A percentile compares a stretch with the other conserved stretches of the same genome.
Evolutionary conservation across 2,888 invertebrate species (phyloP).

Genomic region (Hypsopygia costalis): DNA sequence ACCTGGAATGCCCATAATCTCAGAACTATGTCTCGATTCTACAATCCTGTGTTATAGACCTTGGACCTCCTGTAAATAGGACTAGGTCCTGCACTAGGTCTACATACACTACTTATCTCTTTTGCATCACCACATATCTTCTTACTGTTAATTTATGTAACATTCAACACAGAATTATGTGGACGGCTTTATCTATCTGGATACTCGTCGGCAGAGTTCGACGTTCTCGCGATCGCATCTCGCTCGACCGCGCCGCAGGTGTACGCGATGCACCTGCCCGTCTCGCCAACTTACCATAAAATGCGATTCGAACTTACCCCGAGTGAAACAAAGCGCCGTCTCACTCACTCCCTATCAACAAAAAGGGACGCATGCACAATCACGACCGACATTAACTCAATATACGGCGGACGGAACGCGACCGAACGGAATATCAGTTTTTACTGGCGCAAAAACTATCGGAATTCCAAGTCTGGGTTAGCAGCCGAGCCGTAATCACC

Average conservation of each 20-base stretch:
- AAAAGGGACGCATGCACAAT: conserved; percentile 61
- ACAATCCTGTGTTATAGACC: no score
- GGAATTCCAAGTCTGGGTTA: conserved; percentile 72
- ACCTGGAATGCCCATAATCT: neutral
- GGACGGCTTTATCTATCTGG: conserved; percentile 54
- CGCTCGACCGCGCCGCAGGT: conserved; percentile 73
- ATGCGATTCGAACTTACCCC: conserved; percentile 72
- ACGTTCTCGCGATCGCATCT: conserved; percentile 71
- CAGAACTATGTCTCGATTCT: conserved; percentile 4
- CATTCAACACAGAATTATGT: conserved; percentile 58
- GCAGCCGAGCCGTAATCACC: conserved; percentile 64
- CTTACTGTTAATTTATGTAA: conserved; percentile 46
- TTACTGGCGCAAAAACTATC: conserved; percentile 77
- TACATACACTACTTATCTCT: conserved; percentile 5
- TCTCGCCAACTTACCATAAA: conserved; percentile 76
- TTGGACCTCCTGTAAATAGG: no score
- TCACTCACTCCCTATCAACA: conserved; percentile 42
- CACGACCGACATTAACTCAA: conserved; percentile 77
- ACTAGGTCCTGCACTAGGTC: conserved; percentile 5
- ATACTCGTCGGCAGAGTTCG: conserved; percentile 61
- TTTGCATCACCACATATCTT: conserved; percentile 7
- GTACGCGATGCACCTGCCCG: conserved; percentile 71
- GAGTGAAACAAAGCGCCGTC: conserved; percentile 60
- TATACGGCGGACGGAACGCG: conserved; percentile 68
- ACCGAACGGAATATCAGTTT: conserved; percentile 75